These are phyloP conservation scores for Paralichthys olivaceus DNA, from an alignment of 2,113 vertebrate species.

Conservation along the genomic window DNA sequence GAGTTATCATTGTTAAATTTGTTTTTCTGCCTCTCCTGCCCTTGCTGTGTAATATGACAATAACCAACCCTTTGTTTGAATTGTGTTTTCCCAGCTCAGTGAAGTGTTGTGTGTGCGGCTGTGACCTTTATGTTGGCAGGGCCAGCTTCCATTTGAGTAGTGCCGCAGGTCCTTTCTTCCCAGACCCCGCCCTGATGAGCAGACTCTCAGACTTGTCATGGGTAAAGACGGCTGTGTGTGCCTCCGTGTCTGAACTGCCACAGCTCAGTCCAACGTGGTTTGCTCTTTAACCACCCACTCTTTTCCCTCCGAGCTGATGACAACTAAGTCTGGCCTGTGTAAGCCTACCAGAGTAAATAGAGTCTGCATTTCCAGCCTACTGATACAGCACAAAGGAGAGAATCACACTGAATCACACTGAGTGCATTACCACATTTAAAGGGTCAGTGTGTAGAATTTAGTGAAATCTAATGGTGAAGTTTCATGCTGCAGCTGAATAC, in stretches of 20 bases:
- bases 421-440: constrained; percentile 5
- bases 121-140: no score
- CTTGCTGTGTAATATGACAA: no score
- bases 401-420: constrained; percentile 12
- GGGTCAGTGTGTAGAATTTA: no score
- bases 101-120: no score
- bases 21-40: no score
- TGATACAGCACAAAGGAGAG: constrained; percentile 20
- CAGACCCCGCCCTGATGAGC: constrained; percentile 60
- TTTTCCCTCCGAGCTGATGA: constrained; percentile 65
- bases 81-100: no score
- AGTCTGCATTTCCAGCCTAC: constrained; percentile 23
- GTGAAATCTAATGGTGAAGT: no score
- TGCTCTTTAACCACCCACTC: constrained; percentile 57
- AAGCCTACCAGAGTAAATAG: constrained; percentile 50
- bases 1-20: no score
- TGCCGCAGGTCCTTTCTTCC: constrained; percentile 31
- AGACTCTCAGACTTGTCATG: constrained; percentile 39
- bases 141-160: not conserved
- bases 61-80: no score
- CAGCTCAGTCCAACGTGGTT: constrained; percentile 44
- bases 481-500: no score
- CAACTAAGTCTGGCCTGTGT: constrained; percentile 57
- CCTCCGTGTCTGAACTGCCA: constrained; percentile 41
- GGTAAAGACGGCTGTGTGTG: constrained; percentile 45